Evolutionary conservation across 2,113 vertebrate genomes (phyloP), one percentile per base, ranked within the genome.

Genomic region (Anseranas semipalmata): DNA sequence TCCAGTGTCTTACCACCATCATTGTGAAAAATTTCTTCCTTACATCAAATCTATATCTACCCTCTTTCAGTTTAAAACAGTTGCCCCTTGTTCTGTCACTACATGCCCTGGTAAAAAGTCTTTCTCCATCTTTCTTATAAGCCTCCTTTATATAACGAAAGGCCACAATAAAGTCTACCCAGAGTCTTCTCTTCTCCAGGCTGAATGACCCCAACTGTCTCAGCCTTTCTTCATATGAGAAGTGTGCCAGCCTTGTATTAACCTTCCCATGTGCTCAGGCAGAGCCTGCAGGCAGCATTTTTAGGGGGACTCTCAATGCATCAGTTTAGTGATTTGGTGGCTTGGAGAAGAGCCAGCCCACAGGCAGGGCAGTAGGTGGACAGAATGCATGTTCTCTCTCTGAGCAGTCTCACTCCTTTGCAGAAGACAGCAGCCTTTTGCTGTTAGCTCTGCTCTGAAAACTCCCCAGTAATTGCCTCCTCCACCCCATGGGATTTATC

Each of bases 271-370:
- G 9, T 0, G 55, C 68, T 50, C 19, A 13, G 9, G 75, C 68
- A 37, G 46, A 68, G 74, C 27, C 45, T 16, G 1, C 11, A 1
- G 73, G 91, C 30, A 8, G 86, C 35, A 1, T 5, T n/a, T 33
- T 2, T 4, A 1, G 48, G 74, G 33, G 55, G 62, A 13, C 10
- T 18, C 8, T 43, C 50, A 1, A 1, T 4, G 6, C 8, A 6
- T 10, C 8, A 2, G 50, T 2, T 2, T 45, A 37, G 76, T 71
- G 45, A 10, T 59, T 2, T 35, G 70, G 56, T 2, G 11, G 41
- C 18, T n/a, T 12, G 67, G 12, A 25, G n/a, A 35, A 60, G 58
- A 60, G 58, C 13, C 48, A 28, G 45, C 32, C 24, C 24, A 4
- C 28, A 19, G 27, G 52, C 13, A 63, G 17, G 70, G 53, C 50